Evolutionary conservation across 2,113 vertebrate species (phyloP), one percentile per base, ranked within the genome.

Genomic region (Nyctibius bracteatus): DNA sequence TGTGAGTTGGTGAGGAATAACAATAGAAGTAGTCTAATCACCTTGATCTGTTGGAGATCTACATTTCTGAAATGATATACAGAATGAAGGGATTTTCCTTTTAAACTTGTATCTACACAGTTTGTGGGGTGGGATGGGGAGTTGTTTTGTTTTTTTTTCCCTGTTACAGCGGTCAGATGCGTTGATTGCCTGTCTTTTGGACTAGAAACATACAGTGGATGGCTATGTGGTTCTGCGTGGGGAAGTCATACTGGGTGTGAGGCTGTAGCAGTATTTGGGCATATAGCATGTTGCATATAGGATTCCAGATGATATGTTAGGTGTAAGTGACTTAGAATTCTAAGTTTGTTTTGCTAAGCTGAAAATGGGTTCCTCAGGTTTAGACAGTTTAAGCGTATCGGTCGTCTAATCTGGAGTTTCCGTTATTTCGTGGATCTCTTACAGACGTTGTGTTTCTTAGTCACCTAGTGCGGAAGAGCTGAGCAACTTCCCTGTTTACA

Each of bases 61-160:
- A 22, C 8, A 12, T 62, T 84, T 74, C 67, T 62, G 47, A 55
- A 89, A 39, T 13, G 6, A 24, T 46, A 21, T 55, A 16, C 28
- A 41, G 33, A 43, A 47, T 25, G 6, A 65, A 65, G 59, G 18
- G 31, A 11, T 46, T 89, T 75, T 62, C 6, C 20, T 54, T 70
- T 67, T 17, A 35, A 59, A 51, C 9, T 33, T 49, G 8, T 20
- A 66, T 8, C 15, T 66, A 25, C 9, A 43, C 10, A 13, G 5
- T 21, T 59, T n/a, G 41, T n/a, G 4, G 9, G 2, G 37, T 4
- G 12, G 3, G 37, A 8, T 6, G 8, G 19, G n/a, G n/a, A 16
- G 2, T 59, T 55, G 12, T 25, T 43, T 41, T 14, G 5, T 15
- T 8, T 43, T 9, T 41, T 49, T 4, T 14, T 2, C 8, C 12